A percentile compares a stretch with the other conserved stretches of the same genome.
Conservation (phyloP, 2,888 invertebrate genomes). For the Cyclophora punctaria region DNA sequence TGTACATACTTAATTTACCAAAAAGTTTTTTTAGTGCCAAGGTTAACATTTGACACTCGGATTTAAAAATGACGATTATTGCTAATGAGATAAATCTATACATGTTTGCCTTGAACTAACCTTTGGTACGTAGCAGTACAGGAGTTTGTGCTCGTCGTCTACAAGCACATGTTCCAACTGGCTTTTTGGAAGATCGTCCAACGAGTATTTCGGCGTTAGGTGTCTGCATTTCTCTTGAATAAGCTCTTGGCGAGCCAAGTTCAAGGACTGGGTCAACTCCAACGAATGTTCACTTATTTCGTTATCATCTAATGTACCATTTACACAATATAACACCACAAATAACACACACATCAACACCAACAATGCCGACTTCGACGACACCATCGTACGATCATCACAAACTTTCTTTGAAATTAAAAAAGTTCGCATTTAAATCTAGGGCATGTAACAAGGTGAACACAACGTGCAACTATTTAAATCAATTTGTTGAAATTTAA, state of each 20-base stretch:
- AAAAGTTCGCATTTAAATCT: constrained; percentile 40
- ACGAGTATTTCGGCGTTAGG: constrained; percentile 49
- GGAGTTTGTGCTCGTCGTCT: constrained; percentile 86
- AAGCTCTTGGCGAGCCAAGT: constrained; percentile 77
- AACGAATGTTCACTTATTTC: constrained; percentile 60
- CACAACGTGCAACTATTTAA: too few relatives aligned
- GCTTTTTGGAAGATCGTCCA: constrained; percentile 68
- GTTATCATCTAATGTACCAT: constrained; percentile 42
- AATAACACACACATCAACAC: constrained; percentile 42
- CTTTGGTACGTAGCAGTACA: constrained; percentile 97
- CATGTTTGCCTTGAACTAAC: constrained; percentile 62
- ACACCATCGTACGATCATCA: constrained; percentile 46
- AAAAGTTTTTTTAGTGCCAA: too few relatives aligned
- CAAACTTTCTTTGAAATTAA: constrained; percentile 52
- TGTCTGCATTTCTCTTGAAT: constrained; percentile 77
- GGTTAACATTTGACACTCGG: not conserved
- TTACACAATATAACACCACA: constrained; percentile 22
- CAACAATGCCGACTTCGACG: constrained; percentile 31
- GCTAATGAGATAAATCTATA: not conserved
- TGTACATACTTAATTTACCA: too few relatives aligned
- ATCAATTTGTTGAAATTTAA: too few relatives aligned
- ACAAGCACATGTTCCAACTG: constrained; percentile 87
- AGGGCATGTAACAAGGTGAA: constrained; percentile 32
- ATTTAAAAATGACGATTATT: not conserved
- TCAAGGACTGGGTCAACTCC: constrained; percentile 77